Evolutionary conservation across 2,888 invertebrate genomes (phyloP), one percentile per base, ranked within the genome.

Genomic region (Pheosia gnoma): DNA sequence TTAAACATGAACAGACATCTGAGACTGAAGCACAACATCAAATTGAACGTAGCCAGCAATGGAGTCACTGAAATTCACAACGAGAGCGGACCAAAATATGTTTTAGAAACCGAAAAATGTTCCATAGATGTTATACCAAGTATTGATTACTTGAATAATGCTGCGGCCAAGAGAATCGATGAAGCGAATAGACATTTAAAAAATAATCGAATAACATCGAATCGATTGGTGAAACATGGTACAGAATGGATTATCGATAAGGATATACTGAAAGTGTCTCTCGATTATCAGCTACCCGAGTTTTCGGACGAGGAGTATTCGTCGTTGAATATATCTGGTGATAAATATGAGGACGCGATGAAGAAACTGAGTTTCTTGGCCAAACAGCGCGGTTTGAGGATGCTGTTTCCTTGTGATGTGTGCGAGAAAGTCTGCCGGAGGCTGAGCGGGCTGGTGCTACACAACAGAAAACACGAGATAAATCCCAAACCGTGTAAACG

Each of bases 371-470:
- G 81, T 43, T 59, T 71, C 0, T 10, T 85, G 4, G 86, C 86
- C 0, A 89, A 86, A 62, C 84, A 74, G 4, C 78, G 74, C 2
- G 86, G 86, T 0, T 56, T 74, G 0, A 80, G 82, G 66, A 88
- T 93, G 68, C 39, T 90, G 2, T 92, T 81, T 11, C 92, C 92
- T 0, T 93, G 92, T 49, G 81, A 87, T 0, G 71, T 65, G 0
- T 93, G 92, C 43, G 85, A 87, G 0, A 92, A 91, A 60, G 81
- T 92, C 0, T 93, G 92, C 39, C 80, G 81, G 1, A 86, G 81
- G 0, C 62, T 90, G 0, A 74, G 82, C 9, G 92, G 88, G 0
- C 61, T 93, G 1, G 90, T 84, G 49, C 59, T 91, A 0, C 92
- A 93, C 59, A 72, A 64, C 0, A 68, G 91, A 1, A 82, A 77